Percentiles rank a stretch among this genome's conserved stretches.
Evolutionary conservation across 2,113 vertebrate genomes (phyloP).

Genomic region (Arenaria interpres): DNA sequence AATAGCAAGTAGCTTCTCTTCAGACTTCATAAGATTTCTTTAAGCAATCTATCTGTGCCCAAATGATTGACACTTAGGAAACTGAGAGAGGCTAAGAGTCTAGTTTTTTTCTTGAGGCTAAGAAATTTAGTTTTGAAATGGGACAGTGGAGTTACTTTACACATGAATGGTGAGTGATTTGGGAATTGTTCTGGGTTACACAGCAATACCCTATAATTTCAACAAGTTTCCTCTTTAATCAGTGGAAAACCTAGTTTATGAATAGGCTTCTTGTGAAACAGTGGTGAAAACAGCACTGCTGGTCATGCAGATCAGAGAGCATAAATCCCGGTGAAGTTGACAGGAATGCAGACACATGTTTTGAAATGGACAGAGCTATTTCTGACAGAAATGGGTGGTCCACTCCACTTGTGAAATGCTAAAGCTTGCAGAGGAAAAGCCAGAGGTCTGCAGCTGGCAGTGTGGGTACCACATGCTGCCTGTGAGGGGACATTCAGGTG

Average conservation of each 20-base stretch:
- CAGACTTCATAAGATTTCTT: neutral
- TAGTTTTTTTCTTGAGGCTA: neutral
- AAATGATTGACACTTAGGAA: neutral
- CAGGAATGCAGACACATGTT: neutral
- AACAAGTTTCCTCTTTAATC: neutral
- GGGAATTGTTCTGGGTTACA: neutral
- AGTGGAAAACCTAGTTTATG: neutral
- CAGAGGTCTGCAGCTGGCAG: neutral
- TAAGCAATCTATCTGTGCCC: neutral
- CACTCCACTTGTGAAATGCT: neutral
- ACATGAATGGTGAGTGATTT: neutral
- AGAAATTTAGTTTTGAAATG: neutral
- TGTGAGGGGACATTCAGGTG: neutral
- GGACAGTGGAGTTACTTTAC: neutral
- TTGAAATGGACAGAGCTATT: neutral
- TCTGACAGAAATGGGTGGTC: neutral
- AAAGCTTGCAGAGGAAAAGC: neutral
- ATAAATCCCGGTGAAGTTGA: neutral
- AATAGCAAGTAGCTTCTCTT: slow-evolving; percentile 15
- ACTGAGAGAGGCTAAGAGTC: neutral
- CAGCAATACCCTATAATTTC: neutral
- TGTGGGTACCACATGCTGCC: neutral
- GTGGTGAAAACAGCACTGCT: neutral
- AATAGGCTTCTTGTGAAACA: neutral
- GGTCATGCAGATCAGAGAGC: neutral